Evolutionary conservation across 2,888 invertebrate genomes (phyloP), one percentile per base, ranked within the genome.

Genomic region (Pristionchus fissidentatus): DNA sequence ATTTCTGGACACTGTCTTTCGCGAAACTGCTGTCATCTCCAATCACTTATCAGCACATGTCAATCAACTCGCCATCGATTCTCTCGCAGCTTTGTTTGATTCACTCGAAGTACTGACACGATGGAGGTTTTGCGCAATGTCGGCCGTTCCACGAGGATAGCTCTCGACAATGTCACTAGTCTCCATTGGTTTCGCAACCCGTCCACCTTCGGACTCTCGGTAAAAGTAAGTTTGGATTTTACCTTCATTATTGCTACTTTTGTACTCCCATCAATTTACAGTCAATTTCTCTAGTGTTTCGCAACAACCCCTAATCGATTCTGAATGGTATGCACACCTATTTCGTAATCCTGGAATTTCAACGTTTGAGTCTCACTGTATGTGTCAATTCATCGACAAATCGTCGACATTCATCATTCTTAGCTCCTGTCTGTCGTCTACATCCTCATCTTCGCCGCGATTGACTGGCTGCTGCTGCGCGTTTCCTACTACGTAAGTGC

Each of bases 11-110:
- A 66, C 5, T 38, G n/a, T 66, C 35, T 66, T 43, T 38, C 70
- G 41, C n/a, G n/a, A n/a, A n/a, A n/a, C n/a, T n/a, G n/a, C n/a
- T n/a, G n/a, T n/a, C n/a, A n/a, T n/a, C n/a, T n/a, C n/a, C n/a
- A n/a, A n/a, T n/a, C n/a, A n/a, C n/a, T 70, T 70, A 70, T 70
- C 70, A 70, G 70, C 41, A 13, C 41, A 70, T 70, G 70, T n/a
- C 70, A 70, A 70, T 70, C 70, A 70, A 70, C 22, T 41, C 26
- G 62, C 15, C 70, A 70, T 70, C 70, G 70, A 70, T 70, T 70
- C n/a, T 70, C n/a, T 43, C 70, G n/a, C 41, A n/a, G 70, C 43
- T 41, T 70, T 70, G n/a, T 26, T 26, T 19, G 26, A 38, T 38
- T 22, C 66, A 66, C 38, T 66, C 38, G 66, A n/a, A 41, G 41